phyloP scores from a whole-genome alignment of 2,113 vertebrate species.

The Dendropsophus ebraccatus region DNA sequence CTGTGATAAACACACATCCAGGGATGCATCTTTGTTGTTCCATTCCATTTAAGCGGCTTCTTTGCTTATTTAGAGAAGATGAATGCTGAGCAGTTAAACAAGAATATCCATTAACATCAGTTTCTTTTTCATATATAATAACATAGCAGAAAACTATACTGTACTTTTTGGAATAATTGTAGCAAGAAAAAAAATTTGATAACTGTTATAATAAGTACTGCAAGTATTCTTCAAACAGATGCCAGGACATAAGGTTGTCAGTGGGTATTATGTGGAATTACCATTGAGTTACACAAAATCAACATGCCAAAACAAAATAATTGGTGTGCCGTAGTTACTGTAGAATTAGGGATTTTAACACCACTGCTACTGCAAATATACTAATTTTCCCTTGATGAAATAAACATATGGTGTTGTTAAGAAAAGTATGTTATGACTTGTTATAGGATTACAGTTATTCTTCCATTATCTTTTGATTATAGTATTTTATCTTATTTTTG shows the following conservation, averaged over 20 bases:
- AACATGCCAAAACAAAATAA: slow-evolving; percentile 45
- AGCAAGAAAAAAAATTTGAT: neutral
- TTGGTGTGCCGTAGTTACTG: slow-evolving; percentile 28
- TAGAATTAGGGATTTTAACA: slow-evolving; percentile 2
- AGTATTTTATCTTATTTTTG: neutral
- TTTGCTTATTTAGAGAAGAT: neutral
- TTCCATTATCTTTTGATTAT: slow-evolving; percentile 17
- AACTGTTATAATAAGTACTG: neutral
- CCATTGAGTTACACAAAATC: slow-evolving; percentile 48
- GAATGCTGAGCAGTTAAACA: neutral
- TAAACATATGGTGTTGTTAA: slow-evolving; percentile 39
- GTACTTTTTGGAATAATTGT: neutral
- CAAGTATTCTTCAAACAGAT: slow-evolving; percentile 43
- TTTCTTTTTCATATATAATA: neutral
- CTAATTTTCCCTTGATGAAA: slow-evolving; percentile 37
- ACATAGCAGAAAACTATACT: neutral
- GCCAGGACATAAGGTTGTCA: slow-evolving; percentile 52
- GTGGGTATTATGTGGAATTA: slow-evolving; percentile 51
- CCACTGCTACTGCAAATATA: slow-evolving; percentile 15
- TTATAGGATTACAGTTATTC: slow-evolving; percentile 24
- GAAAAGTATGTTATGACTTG: slow-evolving; percentile 21
- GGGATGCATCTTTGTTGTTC: neutral
- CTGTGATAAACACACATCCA: no score
- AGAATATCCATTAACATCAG: neutral
- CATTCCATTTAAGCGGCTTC: neutral